These are phyloP conservation scores for Gryllus bimaculatus DNA, from an alignment of 1,140 invertebrate genomes.

Conservation along the genomic window DNA sequence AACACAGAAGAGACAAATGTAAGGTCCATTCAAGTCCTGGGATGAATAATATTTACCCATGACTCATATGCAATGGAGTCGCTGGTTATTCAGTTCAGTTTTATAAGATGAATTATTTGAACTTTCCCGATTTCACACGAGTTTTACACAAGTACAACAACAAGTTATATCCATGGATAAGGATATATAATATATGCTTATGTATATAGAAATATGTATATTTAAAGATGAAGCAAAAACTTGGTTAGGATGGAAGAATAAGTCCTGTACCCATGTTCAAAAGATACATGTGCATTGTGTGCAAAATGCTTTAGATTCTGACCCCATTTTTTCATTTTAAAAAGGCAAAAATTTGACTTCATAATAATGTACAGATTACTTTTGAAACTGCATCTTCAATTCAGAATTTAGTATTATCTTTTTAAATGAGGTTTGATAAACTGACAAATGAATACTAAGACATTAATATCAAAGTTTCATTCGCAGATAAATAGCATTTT, in stretches of 20 bases:
- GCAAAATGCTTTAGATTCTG: background rate
- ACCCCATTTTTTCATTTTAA: background rate
- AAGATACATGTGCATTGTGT: background rate
- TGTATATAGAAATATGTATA: background rate
- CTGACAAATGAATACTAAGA: background rate
- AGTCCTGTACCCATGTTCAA: background rate
- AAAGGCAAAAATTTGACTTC: background rate
- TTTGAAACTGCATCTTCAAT: background rate
- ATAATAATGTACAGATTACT: too few relatives aligned
- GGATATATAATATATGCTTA: background rate
- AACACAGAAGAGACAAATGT: too few relatives aligned
- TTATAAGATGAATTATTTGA: slow-evolving; percentile 1
- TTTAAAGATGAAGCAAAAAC: background rate
- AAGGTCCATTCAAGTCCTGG: too few relatives aligned
- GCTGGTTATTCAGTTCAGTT: background rate
- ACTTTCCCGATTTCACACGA: background rate
- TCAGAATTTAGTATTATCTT: background rate
- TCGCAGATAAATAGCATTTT: background rate
- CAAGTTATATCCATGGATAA: background rate
- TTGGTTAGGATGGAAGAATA: background rate
- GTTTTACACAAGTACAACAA: slow-evolving; percentile 5
- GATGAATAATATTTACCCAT: too few relatives aligned
- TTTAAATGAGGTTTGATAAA: background rate
- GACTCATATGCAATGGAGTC: background rate
- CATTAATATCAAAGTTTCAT: background rate